Base-by-base conservation (phyloP, 2,113 vertebrate species). In the Shinisaurus crocodilurus region DNA sequence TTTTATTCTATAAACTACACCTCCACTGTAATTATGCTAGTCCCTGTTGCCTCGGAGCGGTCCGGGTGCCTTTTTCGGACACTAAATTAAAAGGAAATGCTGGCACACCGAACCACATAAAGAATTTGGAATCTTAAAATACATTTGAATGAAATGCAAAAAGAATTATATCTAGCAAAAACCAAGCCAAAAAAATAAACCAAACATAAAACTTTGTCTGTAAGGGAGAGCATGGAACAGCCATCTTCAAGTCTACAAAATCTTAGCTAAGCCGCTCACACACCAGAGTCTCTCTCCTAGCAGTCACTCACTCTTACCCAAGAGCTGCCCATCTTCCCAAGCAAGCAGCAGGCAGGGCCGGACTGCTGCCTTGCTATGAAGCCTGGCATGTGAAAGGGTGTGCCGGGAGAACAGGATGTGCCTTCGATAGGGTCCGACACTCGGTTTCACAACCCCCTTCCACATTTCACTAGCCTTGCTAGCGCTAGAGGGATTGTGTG, bases 61-160 rank as follows among this genome's bases (percentile, higher is more conserved):
- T 90, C 94, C 93, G 88, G 92, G 43, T 0, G 82, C 95, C 45
- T 93, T 85, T 96, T 92, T 94, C 88, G 89, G 95, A 82, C 90
- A 82, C 94, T 72, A 97, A 97, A 97, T 97, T 96, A 96, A 96
- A 97, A 97, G 95, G 95, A 95, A 95, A 94, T 94, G 94, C 57
- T 93, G 9, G 93, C 94, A 91, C 93, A 91, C 95, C 92, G 91
- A 27, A 96, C 96, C 96, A 96, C 97, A 96, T 96, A 94, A 97
- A 95, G 90, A 1, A 72, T 79, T 34, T 88, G 1, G 90, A 40
- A 8, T 87, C 93, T 93, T 77, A 94, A 97, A 97, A 97, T 97
- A 96, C 86, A 89, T 80, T 90, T 29, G 32, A 88, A 95, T 87
- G 74, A 90, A 94, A 81, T 94, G 90, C 45, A 40, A 75, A 90